phyloP scores from a whole-genome alignment of 2,888 invertebrate species.

The Pachycephus smyrnensis region DNA sequence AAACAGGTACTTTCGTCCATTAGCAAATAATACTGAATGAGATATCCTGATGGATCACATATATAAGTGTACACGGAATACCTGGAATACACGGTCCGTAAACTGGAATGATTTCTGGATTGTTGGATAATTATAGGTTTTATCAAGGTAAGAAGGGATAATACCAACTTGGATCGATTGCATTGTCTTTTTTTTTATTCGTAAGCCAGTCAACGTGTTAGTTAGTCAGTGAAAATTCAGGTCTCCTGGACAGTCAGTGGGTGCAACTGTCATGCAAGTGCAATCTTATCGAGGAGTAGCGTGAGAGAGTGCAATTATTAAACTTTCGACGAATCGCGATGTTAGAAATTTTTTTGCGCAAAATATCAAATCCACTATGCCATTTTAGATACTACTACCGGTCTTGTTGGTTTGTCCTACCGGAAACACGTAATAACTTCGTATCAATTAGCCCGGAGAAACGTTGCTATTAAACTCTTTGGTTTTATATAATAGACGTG shows the following conservation, averaged over 20 bases:
- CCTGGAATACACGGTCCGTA: neutral
- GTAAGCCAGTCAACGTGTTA: neutral
- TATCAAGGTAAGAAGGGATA: neutral
- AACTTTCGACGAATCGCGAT: neutral
- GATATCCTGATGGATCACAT: neutral
- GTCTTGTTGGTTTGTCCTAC: neutral
- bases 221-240: neutral
- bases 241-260: neutral
- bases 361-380: neutral
- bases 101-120: neutral
- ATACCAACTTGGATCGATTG: neutral
- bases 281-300: neutral
- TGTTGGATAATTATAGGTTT: neutral
- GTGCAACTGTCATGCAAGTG: neutral
- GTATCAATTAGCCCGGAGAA: neutral
- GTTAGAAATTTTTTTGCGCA: neutral
- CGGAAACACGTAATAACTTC: neutral
- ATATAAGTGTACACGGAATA: neutral
- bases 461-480: neutral
- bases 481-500: neutral
- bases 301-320: neutral
- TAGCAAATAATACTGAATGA: slow-evolving; percentile 5
- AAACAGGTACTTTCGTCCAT: neutral
- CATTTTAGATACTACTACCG: neutral
- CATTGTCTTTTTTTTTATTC: neutral